A percentile compares a stretch with the other conserved stretches of the same genome.
phyloP scores from a whole-genome alignment of 2,797 vertebrate genomes.

The Manis javanica region DNA sequence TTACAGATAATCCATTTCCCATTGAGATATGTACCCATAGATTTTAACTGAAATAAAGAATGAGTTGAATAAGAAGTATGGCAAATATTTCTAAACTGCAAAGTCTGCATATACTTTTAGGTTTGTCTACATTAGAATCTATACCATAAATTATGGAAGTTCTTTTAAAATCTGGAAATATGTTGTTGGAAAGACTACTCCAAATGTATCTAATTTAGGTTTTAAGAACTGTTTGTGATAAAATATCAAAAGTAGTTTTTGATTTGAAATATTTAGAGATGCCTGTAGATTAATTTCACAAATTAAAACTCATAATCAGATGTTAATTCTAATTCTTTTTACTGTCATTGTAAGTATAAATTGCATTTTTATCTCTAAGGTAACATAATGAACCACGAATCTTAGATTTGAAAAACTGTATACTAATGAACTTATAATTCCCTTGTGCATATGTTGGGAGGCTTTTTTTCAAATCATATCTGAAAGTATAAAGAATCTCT shows the following conservation, averaged over 20 bases:
- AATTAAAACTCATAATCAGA: constrained; percentile 78
- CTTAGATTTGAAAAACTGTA: constrained; percentile 81
- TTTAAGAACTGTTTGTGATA: constrained; percentile 67
- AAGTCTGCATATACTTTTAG: background rate
- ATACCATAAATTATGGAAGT: constrained; percentile 46
- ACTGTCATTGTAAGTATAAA: constrained; percentile 72
- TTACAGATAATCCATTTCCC: background rate
- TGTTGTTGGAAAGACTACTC: constrained; percentile 44
- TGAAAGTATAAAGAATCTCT: constrained; percentile 82
- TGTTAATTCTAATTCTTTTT: constrained; percentile 81
- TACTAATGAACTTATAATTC: constrained; percentile 81
- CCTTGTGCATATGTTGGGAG: constrained; percentile 67
- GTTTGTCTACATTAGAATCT: background rate
- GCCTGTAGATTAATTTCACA: constrained; percentile 79
- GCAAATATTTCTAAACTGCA: background rate
- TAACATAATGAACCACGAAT: constrained; percentile 79
- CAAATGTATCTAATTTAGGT: constrained; percentile 44
- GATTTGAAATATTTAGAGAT: constrained; percentile 70
- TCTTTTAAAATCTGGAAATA: constrained; percentile 34
- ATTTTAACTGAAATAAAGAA: background rate
- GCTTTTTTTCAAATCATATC: constrained; percentile 80
- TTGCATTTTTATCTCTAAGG: constrained; percentile 80
- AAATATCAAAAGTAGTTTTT: constrained; percentile 73
- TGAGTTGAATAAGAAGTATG: background rate
- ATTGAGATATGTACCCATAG: background rate